Conservation (phyloP, 2,888 invertebrate genomes). For the Pyrrhosoma nymphula region DNA sequence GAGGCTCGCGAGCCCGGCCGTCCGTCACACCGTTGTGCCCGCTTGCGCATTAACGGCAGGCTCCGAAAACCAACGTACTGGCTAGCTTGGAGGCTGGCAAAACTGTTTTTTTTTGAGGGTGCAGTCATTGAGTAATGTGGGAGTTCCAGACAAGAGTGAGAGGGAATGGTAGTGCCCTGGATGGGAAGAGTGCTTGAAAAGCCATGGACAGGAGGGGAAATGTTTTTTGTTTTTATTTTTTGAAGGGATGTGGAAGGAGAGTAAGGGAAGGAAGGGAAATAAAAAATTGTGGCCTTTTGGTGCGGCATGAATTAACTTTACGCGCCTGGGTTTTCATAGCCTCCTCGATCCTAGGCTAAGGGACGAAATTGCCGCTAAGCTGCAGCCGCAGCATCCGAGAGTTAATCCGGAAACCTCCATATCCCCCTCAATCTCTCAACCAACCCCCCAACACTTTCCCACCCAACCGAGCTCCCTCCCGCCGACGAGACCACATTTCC, state of each 20-base stretch:
- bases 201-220: not conserved
- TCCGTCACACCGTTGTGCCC: not conserved
- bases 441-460: not conserved
- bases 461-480: not conserved
- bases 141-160: not conserved
- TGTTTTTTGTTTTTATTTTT: not conserved
- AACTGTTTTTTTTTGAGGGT: not conserved
- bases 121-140: not conserved
- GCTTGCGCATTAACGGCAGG: not conserved
- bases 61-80: not conserved
- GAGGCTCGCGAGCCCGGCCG: not conserved
- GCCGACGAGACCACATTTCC: not conserved
- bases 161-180: not conserved
- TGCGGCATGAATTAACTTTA: slow-evolving; percentile 65
- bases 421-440: slow-evolving; percentile 34
- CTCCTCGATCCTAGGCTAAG: not conserved
- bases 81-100: not conserved
- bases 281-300: slow-evolving; percentile 34
- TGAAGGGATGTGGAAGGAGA: not conserved
- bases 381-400: slow-evolving; percentile 67
- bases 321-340: slow-evolving; percentile 66
- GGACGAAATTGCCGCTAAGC: slow-evolving; percentile 64
- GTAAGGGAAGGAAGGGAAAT: not conserved
- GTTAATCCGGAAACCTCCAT: slow-evolving; percentile 64
- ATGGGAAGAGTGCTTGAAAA: slow-evolving; percentile 3